phyloP scores from a whole-genome alignment of 53 echinoderm and acorn worm species.

The Echinometra lucunter region DNA sequence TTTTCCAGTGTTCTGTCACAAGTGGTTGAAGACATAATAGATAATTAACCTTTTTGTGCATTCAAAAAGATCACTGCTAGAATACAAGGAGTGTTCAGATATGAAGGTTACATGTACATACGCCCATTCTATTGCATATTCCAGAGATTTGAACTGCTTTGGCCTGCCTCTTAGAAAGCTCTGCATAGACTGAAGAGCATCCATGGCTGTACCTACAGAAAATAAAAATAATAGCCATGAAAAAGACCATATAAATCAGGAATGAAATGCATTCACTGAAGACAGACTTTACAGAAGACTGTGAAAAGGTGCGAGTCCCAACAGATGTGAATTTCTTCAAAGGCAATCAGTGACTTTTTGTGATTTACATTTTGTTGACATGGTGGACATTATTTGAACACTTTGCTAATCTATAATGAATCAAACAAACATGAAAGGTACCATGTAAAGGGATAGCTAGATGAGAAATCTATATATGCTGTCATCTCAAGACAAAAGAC shows the following conservation, averaged over 20 bases:
- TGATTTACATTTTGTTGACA: too few relatives aligned
- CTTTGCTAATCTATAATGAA: too few relatives aligned
- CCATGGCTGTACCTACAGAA: constrained; percentile 88
- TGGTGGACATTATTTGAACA: too few relatives aligned
- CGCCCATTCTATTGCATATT: constrained; percentile 98
- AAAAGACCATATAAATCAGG: not conserved
- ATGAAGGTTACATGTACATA: constrained; percentile 63
- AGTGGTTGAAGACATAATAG: not conserved
- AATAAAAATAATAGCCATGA: constrained; percentile 10
- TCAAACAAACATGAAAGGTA: too few relatives aligned
- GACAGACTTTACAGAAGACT: not conserved
- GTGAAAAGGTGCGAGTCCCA: too few relatives aligned
- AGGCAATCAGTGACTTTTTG: too few relatives aligned
- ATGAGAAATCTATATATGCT: too few relatives aligned
- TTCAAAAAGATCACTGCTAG: not conserved
- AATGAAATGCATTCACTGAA: too few relatives aligned
- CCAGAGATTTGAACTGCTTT: constrained; percentile 88
- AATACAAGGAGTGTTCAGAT: not conserved
- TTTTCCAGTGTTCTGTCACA: not conserved
- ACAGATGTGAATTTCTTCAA: too few relatives aligned
- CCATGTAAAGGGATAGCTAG: too few relatives aligned
- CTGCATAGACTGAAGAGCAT: constrained; percentile 96
- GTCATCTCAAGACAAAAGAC: not conserved
- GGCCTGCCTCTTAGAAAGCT: constrained; percentile 92
- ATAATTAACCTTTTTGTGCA: not conserved